These are phyloP conservation scores for Trichoplusia ni DNA, from an alignment of 1,140 invertebrate genomes.

Conservation along the genomic window DNA sequence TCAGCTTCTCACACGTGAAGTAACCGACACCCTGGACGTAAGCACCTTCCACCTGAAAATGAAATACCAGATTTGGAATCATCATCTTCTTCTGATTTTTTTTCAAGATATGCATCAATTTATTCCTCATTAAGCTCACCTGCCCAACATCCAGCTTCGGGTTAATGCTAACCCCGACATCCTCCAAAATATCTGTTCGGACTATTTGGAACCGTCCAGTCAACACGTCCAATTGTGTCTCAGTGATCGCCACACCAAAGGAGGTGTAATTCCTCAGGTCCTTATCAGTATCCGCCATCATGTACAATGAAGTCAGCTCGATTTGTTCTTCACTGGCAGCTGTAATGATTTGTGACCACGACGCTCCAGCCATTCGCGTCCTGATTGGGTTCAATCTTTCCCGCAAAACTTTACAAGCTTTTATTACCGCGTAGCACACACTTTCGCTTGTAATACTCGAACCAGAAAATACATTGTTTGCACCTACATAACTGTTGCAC, in stretches of 20 bases:
- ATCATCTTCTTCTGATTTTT: too few relatives aligned
- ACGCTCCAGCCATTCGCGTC: slow-evolving; percentile 81
- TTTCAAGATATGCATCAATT: too few relatives aligned
- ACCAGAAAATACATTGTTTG: slow-evolving; percentile 86
- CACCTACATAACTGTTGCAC: slow-evolving; percentile 83
- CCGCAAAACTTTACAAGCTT: slow-evolving; percentile 85
- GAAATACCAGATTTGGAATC: background rate
- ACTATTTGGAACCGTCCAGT: slow-evolving; percentile 85
- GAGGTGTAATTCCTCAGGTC: slow-evolving; percentile 82
- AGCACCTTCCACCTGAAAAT: slow-evolving; percentile 85
- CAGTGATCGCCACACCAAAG: slow-evolving; percentile 83
- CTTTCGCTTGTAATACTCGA: slow-evolving; percentile 88
- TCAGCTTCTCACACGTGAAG: slow-evolving; percentile 87
- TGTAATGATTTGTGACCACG: slow-evolving; percentile 87
- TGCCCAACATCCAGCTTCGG: slow-evolving; percentile 92
- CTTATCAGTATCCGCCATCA: too few relatives aligned
- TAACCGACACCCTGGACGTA: slow-evolving; percentile 93
- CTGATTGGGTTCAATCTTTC: slow-evolving; percentile 84
- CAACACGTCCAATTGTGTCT: slow-evolving; percentile 87
- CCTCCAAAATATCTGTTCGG: slow-evolving; percentile 88
- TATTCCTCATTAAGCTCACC: too few relatives aligned
- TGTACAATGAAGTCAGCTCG: slow-evolving; percentile 82
- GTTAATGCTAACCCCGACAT: slow-evolving; percentile 86
- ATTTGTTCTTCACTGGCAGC: slow-evolving; percentile 80
- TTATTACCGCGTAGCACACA: slow-evolving; percentile 85